Evolutionary conservation across 2,888 invertebrate species (phyloP).

Genomic region (Steinernema carpocapsae): DNA sequence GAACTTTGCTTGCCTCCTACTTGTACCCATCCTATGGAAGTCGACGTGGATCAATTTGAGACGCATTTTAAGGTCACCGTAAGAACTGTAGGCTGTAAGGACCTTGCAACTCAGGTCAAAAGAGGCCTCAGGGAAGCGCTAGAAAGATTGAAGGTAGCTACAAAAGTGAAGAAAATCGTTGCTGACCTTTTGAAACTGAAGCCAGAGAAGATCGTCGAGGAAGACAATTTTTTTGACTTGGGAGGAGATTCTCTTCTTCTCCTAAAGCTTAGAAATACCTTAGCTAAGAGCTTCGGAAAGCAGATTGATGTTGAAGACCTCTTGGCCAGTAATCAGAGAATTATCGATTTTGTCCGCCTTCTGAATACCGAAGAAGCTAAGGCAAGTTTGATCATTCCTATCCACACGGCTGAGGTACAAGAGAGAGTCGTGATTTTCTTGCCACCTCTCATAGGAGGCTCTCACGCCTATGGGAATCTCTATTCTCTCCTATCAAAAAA

Average conservation of each 20-base stretch:
- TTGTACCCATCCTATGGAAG: constrained; percentile 49
- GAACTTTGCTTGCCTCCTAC: constrained; percentile 40
- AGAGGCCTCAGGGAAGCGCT: neutral
- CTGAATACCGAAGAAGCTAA: neutral
- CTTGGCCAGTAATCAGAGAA: neutral
- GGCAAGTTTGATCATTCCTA: too few species aligned
- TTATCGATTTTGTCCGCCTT: neutral
- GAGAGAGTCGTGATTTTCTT: constrained; percentile 36
- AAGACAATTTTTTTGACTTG: constrained; percentile 50
- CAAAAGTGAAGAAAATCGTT: neutral
- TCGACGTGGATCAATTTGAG: constrained; percentile 47
- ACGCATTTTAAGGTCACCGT: neutral
- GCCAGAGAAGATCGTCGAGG: neutral
- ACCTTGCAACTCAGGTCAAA: neutral
- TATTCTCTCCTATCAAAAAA: neutral
- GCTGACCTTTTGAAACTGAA: neutral
- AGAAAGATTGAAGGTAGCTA: neutral
- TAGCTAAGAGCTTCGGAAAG: constrained; percentile 39
- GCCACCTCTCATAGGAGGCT: constrained; percentile 38
- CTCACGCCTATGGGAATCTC: constrained; percentile 35
- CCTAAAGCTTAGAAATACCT: constrained; percentile 45
- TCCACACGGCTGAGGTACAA: neutral
- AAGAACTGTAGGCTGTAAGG: neutral
- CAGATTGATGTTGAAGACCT: neutral
- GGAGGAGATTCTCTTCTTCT: constrained; percentile 60